Evolutionary conservation across 1,140 invertebrate genomes (phyloP).

Genomic region (honey bee (Apis mellifera)): Amel_HAv3.1 CM009938.2:6734001-6734500

Average conservation of each 20-base stretch:
- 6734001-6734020: not conserved
- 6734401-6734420: too few relatives aligned
- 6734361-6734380: not conserved
- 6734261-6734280: slow-evolving; percentile 12
- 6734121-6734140: slow-evolving; percentile 4
- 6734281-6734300: slow-evolving; percentile 28
- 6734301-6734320: not conserved
- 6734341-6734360: not conserved
- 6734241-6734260: slow-evolving; percentile 14
- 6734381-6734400: too few relatives aligned
- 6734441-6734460: too few relatives aligned
- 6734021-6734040: not conserved
- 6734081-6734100: too few relatives aligned
- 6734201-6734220: slow-evolving; percentile 22
- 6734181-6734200: slow-evolving; percentile 16
- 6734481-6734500: too few relatives aligned
- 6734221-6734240: slow-evolving; percentile 7
- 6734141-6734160: slow-evolving; percentile 10
- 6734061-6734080: not conserved
- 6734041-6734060: slow-evolving; percentile 8
- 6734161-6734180: slow-evolving; percentile 18
- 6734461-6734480: too few relatives aligned
- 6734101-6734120: not conserved
- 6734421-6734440: too few relatives aligned
- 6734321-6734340: accelerated